These are phyloP conservation scores for Gallinago undulata DNA, from an alignment of 2,113 vertebrate genomes.

Conservation along the genomic window DNA sequence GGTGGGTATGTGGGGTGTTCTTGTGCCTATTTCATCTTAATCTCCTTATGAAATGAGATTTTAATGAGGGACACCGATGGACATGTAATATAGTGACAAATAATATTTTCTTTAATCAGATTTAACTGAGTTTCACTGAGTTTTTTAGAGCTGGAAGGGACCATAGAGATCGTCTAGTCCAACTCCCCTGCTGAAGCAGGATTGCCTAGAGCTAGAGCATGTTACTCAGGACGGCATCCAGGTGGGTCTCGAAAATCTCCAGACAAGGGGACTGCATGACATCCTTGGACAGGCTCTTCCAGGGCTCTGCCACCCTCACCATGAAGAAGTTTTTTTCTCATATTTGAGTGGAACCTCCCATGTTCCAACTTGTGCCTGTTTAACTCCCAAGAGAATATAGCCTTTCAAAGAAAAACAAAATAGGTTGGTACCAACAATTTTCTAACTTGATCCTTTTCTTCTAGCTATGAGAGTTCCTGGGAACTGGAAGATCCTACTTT, in stretches of 20 bases:
- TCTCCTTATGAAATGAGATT: neutral
- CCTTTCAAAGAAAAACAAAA: neutral
- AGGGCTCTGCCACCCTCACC: too few species aligned
- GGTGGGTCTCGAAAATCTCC: too few species aligned
- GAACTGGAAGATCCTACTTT: neutral
- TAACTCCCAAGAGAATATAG: neutral
- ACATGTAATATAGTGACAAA: neutral
- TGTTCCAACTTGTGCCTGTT: neutral
- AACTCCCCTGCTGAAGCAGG: too few species aligned
- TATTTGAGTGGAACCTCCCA: too few species aligned
- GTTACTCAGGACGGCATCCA: too few species aligned
- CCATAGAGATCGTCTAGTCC: too few species aligned
- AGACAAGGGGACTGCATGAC: too few species aligned
- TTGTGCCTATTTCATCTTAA: neutral
- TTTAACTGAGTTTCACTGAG: neutral
- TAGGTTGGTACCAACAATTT: neutral
- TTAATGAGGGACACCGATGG: neutral
- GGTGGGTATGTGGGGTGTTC: accelerated
- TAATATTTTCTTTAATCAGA: neutral
- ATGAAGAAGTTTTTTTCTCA: too few species aligned
- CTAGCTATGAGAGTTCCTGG: neutral
- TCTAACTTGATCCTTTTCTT: neutral
- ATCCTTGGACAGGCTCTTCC: too few species aligned
- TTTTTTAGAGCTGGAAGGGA: too few species aligned
- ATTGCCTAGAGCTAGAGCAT: too few species aligned